A percentile compares a stretch with the other conserved stretches of the same genome.
These are phyloP conservation scores for Hydrotaea diabolus DNA, from an alignment of 2,888 invertebrate genomes.

Conservation along the genomic window DNA sequence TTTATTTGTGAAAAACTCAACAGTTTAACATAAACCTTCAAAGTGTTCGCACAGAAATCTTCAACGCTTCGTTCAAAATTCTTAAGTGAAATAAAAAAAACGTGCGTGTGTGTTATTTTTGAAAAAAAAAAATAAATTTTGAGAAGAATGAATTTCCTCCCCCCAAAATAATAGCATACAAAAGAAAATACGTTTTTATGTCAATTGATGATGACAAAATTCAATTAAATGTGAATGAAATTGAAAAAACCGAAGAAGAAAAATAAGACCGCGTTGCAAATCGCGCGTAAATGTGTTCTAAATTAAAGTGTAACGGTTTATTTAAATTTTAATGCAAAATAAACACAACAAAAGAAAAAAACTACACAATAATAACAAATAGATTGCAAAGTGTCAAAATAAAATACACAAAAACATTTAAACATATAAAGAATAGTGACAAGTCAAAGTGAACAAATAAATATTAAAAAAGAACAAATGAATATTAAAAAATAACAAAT, in stretches of 20 bases:
- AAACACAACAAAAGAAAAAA: neutral
- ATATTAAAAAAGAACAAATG: neutral
- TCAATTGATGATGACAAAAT: constrained; percentile 41
- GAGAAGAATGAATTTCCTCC: constrained; percentile 24
- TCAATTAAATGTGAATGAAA: constrained; percentile 18
- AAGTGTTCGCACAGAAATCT: constrained; percentile 57
- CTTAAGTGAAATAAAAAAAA: neutral
- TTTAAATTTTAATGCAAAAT: constrained; percentile 14
- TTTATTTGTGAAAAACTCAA: constrained; percentile 50
- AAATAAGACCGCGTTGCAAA: neutral
- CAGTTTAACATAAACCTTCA: constrained; percentile 68
- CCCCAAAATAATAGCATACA: neutral
- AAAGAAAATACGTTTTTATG: constrained; percentile 1
- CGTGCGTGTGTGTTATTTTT: constrained; percentile 35
- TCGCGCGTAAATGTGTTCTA: constrained; percentile 20
- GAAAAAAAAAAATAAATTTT: constrained; percentile 27
- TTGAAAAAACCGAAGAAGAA: neutral
- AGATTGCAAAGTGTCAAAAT: constrained; percentile 40
- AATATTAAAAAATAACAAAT: neutral
- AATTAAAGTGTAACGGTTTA: constrained; percentile 48
- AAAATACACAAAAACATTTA: constrained; percentile 18
- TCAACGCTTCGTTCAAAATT: neutral
- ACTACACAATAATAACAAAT: neutral
- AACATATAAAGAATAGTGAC: neutral
- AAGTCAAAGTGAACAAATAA: neutral